Conservation (phyloP, 2,888 invertebrate genomes). For the Panorpa germanica region DNA sequence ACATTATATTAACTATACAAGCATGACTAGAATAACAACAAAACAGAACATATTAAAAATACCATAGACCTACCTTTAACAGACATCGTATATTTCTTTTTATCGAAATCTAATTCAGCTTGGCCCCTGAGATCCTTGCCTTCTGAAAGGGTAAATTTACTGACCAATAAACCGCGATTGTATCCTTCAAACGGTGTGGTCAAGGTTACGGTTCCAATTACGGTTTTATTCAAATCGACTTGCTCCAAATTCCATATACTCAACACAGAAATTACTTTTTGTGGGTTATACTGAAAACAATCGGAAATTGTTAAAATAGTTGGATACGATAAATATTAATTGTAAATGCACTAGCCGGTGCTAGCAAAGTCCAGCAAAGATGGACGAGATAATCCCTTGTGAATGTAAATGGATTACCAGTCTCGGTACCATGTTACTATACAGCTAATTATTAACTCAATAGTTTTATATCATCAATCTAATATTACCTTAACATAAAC, state of each 20-base stretch:
- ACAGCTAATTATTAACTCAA: background rate
- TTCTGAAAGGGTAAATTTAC: slow-evolving; percentile 41
- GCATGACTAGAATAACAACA: no score
- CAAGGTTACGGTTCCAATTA: slow-evolving; percentile 44
- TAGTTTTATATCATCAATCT: slow-evolving; percentile 9
- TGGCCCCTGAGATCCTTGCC: slow-evolving; percentile 45
- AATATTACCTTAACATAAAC: slow-evolving; percentile 28
- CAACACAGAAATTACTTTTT: slow-evolving; percentile 43
- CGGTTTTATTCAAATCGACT: slow-evolving; percentile 33
- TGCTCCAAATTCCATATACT: slow-evolving; percentile 48
- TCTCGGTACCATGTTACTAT: background rate
- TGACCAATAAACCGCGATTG: slow-evolving; percentile 42
- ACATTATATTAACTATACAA: no score
- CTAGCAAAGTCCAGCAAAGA: no score
- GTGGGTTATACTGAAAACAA: slow-evolving; percentile 42
- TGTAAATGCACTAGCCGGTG: no score
- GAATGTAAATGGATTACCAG: slow-evolving; percentile 3
- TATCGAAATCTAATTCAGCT: slow-evolving; percentile 50
- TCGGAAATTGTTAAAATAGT: no score
- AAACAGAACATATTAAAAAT: no score
- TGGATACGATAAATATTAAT: no score
- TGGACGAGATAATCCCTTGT: slow-evolving; percentile 9
- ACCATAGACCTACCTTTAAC: slow-evolving; percentile 30
- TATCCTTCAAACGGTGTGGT: slow-evolving; percentile 52
- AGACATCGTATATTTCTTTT: slow-evolving; percentile 43